Conservation (phyloP, 2,888 invertebrate species). For the Ochropleura plecta region DNA sequence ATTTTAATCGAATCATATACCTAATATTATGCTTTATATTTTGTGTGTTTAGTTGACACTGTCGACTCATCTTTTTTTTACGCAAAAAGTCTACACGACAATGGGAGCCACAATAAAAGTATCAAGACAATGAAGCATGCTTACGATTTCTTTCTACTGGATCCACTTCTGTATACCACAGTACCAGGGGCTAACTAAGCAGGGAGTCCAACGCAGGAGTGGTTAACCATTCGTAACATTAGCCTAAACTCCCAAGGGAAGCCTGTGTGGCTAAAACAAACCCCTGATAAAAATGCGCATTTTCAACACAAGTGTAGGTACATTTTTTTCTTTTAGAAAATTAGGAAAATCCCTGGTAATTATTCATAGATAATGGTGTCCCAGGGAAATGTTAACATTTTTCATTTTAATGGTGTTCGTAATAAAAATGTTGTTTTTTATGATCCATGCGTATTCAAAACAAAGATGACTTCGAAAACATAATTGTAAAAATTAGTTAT, state of each 20-base stretch:
- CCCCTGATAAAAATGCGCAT: constrained; percentile 51
- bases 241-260: constrained; percentile 60
- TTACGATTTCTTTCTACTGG: not conserved
- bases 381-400: constrained; percentile 17
- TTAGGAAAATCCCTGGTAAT: constrained; percentile 8
- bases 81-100: not conserved
- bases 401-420: constrained; percentile 25
- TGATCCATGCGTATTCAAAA: not conserved
- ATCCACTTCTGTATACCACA: constrained; percentile 53
- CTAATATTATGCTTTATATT: not conserved
- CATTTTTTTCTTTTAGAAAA: constrained; percentile 8
- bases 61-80: not conserved
- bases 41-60: not conserved
- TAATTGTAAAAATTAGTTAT: not conserved
- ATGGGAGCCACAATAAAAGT: not conserved
- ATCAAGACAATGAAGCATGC: not conserved
- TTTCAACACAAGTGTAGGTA: not conserved
- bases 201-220: constrained; percentile 72
- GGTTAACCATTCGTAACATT: constrained; percentile 79
- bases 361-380: constrained; percentile 15
- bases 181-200: constrained; percentile 69
- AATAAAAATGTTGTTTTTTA: not conserved
- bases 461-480: not conserved
- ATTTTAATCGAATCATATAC: not conserved
- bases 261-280: constrained; percentile 69